phyloP scores from a whole-genome alignment of 2,113 vertebrate genomes.

The Chloropsis cyanopogon region DNA sequence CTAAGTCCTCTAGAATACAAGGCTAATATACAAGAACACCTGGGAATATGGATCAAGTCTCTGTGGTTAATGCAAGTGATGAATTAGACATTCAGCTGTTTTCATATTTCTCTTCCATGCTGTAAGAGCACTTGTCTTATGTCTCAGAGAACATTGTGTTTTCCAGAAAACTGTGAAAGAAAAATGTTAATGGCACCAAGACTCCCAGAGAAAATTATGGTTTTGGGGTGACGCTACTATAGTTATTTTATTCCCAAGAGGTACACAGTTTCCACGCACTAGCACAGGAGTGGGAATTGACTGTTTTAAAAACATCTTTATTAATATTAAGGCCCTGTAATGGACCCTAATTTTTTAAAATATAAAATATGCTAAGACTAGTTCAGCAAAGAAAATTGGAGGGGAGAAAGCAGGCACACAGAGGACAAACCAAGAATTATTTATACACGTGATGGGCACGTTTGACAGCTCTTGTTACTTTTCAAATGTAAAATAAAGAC shows the following conservation, averaged over 20 bases:
- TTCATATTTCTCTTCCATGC: background rate
- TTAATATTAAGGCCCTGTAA: background rate
- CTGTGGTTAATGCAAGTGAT: background rate
- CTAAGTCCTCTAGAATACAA: background rate
- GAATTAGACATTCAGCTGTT: background rate
- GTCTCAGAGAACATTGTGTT: background rate
- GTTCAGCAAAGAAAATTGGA: background rate
- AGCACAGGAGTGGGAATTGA: background rate
- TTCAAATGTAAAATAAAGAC: background rate
- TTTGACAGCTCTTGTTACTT: background rate
- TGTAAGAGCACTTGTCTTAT: background rate
- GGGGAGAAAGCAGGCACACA: background rate
- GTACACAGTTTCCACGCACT: background rate
- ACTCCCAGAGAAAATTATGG: background rate
- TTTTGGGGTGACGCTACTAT: background rate
- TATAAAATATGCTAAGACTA: background rate
- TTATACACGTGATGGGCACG: background rate
- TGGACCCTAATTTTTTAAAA: background rate
- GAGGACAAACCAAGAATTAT: background rate
- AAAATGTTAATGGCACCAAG: background rate
- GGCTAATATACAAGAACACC: background rate
- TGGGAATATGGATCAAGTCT: background rate
- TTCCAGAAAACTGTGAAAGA: background rate
- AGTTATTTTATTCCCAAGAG: background rate
- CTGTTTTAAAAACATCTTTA: background rate